A percentile compares a stretch with the other conserved stretches of the same genome.
Conservation (phyloP, 2,888 invertebrate species). For the Dione vanillae region DNA sequence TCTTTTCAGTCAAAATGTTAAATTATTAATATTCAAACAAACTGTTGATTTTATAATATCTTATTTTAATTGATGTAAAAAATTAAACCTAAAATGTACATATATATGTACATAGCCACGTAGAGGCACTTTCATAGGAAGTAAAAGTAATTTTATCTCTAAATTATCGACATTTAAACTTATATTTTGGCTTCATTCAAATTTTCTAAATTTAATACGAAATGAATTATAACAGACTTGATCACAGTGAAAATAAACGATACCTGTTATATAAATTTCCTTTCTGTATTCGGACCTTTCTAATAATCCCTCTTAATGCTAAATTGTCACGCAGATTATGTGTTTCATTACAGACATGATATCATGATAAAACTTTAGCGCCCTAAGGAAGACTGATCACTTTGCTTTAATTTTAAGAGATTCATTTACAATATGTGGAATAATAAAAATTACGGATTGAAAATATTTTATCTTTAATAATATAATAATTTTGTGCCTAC, state of each 20-base stretch:
- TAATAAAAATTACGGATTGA: background rate
- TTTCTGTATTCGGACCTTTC: constrained; percentile 27
- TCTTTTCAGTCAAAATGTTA: constrained; percentile 30
- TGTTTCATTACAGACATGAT: constrained; percentile 22
- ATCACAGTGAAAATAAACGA: background rate
- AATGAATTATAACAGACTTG: background rate
- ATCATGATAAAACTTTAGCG: constrained; percentile 29
- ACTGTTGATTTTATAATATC: background rate
- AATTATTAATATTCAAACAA: background rate
- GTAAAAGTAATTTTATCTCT: too few species aligned
- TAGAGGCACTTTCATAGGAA: too few species aligned
- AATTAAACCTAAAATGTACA: too few species aligned
- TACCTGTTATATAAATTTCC: constrained; percentile 18
- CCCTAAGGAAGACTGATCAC: constrained; percentile 16
- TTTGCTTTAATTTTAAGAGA: background rate
- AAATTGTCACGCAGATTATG: constrained; percentile 38
- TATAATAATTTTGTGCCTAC: background rate
- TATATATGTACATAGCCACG: too few species aligned
- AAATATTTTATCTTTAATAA: background rate
- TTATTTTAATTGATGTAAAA: too few species aligned
- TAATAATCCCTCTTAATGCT: constrained; percentile 32
- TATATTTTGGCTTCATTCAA: background rate
- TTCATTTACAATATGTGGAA: background rate
- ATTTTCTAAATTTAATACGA: background rate
- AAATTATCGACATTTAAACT: background rate